Conservation (phyloP, 2,888 invertebrate species). For the Stegana nigrithorax region DNA sequence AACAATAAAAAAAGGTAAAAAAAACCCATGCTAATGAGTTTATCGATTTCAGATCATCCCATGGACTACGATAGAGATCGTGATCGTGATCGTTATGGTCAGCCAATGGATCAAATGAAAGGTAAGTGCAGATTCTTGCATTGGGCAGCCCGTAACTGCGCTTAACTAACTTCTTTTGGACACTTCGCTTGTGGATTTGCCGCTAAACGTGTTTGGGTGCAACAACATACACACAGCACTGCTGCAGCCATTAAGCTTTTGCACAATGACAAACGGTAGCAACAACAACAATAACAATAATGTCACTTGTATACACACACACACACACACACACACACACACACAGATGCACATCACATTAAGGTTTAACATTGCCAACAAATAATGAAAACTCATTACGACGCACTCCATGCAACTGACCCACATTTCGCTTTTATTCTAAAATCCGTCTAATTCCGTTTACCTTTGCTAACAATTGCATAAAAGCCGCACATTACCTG, state of each 20-base stretch:
- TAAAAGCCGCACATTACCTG: no score
- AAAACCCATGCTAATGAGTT: neutral
- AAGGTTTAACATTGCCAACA: conserved; percentile 48
- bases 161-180: neutral
- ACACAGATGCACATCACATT: conserved; percentile 20
- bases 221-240: conserved; percentile 24
- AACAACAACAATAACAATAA: conserved; percentile 12
- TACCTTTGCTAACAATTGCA: neutral
- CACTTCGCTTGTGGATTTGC: no score
- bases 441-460: neutral
- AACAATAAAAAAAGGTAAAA: neutral
- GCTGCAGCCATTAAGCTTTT: conserved; percentile 18
- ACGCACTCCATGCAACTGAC: conserved; percentile 44
- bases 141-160: no score
- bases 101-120: conserved; percentile 53
- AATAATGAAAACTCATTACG: conserved; percentile 55
- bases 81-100: conserved; percentile 41
- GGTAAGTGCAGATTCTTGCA: conserved; percentile 43
- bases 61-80: conserved; percentile 43
- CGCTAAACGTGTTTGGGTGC: no score
- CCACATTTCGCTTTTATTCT: conserved; percentile 54
- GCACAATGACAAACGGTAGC: conserved; percentile 19
- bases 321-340: no score
- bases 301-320: no score
- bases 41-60: conserved; percentile 45